Evolutionary conservation across 2,113 vertebrate species (phyloP), one percentile per base, ranked within the genome.

Genomic region (Gambusia affinis): DNA sequence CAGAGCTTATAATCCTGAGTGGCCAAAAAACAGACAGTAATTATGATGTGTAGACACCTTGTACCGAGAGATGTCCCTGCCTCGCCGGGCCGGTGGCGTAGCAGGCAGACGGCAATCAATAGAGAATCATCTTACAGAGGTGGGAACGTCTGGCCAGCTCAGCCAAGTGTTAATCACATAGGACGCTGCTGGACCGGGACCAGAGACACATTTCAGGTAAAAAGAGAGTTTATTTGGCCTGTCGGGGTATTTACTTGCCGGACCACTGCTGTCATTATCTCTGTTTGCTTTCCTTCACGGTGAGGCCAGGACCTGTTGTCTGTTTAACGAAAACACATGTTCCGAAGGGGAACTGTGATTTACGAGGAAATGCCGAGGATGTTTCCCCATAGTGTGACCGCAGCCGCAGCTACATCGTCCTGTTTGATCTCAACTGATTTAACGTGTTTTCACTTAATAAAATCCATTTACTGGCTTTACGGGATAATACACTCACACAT

Each of bases 271-370:
- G 66, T 72, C 70, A 69, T 67, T 65, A 76, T 72, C 28, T 74
- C 30, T 76, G 78, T 85, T 84, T 75, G 63, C 70, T 80, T 75
- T 47, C 7, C 71, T 67, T 78, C 69, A 57, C 6, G 24, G 67
- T 14, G 19, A 42, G 62, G 24, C 70, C 61, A 33, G 8, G 29
- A 76, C 67, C 79, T 87, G 80, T 78, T 85, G 73, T 81, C 64
- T 54, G 67, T 37, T 82, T 71, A 75, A 75, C 61, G 65, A 44
- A 82, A 87, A 76, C 80, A 85, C 70, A 75, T 86, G 79, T 82
- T 80, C 42, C 15, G 5, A 8, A 51, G 1, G 8, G 28, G 24
- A 74, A 42, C 54, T 33, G 65, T 73, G 82, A 76, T 76, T 83
- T 78, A 88, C 33, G 65, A 74, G 70, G 63, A 80, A 80, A 76